Percentiles rank a stretch among this genome's conserved stretches.
Conservation (phyloP, 2,113 vertebrate genomes). For the Lethenteron reissneri region DNA sequence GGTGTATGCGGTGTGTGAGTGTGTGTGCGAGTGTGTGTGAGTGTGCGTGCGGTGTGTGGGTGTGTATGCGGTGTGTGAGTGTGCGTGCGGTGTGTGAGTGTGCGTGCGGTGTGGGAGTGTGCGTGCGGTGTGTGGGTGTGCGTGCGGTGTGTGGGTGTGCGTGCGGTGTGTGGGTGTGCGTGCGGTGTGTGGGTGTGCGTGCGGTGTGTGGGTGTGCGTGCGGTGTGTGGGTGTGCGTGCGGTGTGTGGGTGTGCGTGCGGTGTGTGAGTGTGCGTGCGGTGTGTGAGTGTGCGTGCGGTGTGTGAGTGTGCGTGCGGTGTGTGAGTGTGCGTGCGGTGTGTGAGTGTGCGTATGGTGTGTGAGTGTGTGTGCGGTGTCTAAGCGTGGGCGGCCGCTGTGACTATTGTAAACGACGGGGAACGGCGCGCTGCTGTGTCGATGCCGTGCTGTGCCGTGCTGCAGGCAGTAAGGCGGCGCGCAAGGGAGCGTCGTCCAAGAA, state of each 20-base stretch:
- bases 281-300: no score
- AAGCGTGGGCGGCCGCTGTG: not conserved
- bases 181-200: no score
- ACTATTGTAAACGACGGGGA: not conserved
- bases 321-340: no score
- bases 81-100: not conserved
- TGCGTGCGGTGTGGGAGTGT: not conserved
- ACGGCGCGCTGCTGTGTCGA: not conserved
- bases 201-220: no score
- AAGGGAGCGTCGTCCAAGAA: conserved; percentile 33
- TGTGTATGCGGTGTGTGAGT: not conserved
- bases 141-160: not conserved
- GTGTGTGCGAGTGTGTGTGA: no score
- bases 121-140: not conserved
- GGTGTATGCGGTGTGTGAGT: not conserved
- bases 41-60: not conserved
- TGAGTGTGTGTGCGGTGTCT: not conserved
- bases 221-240: no score
- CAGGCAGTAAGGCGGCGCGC: conserved; percentile 37
- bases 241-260: no score
- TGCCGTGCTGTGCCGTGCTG: conserved; percentile 13
- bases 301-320: no score
- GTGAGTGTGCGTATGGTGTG: not conserved
- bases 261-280: no score
- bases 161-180: no score